These are phyloP conservation scores for Ormyrus nitidulus DNA, from an alignment of 2,888 invertebrate genomes.

Conservation along the genomic window DNA sequence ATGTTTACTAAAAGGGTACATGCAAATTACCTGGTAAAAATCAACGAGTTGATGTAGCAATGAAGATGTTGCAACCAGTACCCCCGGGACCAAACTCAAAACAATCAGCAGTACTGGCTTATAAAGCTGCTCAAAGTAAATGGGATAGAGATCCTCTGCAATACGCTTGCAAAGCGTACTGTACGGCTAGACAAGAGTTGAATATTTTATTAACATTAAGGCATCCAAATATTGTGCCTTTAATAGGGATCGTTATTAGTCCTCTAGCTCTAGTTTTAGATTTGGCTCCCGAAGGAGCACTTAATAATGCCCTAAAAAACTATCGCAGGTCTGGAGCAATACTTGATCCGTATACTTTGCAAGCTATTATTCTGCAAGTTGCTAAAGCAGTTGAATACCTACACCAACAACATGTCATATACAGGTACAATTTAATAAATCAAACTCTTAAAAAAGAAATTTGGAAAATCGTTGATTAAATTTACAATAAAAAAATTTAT, in stretches of 20 bases:
- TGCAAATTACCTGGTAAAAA: conserved; percentile 80
- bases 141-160: conserved; percentile 96
- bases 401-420: conserved; percentile 94
- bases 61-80: conserved; percentile 97
- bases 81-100: conserved; percentile 86
- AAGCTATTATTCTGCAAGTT: conserved; percentile 91
- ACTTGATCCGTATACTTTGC: conserved; percentile 87
- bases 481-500: neutral
- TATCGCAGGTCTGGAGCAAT: conserved; percentile 90
- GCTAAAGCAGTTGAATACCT: conserved; percentile 97
- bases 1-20: conserved; percentile 76
- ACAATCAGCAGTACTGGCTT: conserved; percentile 81
- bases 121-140: conserved; percentile 83
- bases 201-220: conserved; percentile 89
- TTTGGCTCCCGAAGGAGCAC: conserved; percentile 93
- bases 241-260: conserved; percentile 92
- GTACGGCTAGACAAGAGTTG: conserved; percentile 95
- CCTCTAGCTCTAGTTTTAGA: conserved; percentile 93
- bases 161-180: conserved; percentile 96
- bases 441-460: neutral
- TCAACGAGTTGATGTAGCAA: conserved; percentile 85
- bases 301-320: conserved; percentile 89
- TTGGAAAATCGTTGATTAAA: too few species aligned
- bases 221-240: conserved; percentile 94
- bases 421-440: conserved; percentile 76